These are phyloP conservation scores for Marcusenius ussheri DNA, from an alignment of 2,113 vertebrate species.

Conservation along the genomic window DNA sequence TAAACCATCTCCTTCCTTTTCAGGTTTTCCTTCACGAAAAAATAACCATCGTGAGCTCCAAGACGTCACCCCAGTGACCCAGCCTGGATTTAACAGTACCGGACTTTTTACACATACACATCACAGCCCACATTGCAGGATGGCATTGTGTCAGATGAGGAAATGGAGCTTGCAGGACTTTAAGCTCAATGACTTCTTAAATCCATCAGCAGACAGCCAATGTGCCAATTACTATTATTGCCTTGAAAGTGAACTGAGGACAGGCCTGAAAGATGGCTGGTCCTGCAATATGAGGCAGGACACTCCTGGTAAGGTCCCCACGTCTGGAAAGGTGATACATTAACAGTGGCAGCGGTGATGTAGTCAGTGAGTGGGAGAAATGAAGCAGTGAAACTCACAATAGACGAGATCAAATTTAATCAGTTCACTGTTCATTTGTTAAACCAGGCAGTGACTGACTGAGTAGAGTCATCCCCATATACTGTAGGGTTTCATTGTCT, in stretches of 20 bases:
- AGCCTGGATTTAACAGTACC: neutral
- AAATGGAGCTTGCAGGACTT: neutral
- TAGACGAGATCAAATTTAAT: neutral
- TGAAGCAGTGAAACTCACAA: neutral
- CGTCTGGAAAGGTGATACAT: neutral
- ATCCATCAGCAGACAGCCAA: neutral
- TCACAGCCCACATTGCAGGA: neutral
- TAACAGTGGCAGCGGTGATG: neutral
- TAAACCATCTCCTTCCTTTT: slow-evolving; percentile 31
- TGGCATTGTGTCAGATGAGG: neutral
- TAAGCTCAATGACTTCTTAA: neutral
- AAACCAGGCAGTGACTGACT: neutral
- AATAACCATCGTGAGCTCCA: slow-evolving; percentile 35
- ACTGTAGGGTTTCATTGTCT: neutral
- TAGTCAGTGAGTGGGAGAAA: neutral
- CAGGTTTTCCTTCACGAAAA: slow-evolving; percentile 66
- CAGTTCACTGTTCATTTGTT: neutral
- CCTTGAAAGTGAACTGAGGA: neutral
- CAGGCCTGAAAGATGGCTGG: neutral
- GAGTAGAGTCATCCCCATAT: neutral
- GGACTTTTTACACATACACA: neutral
- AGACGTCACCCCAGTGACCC: neutral
- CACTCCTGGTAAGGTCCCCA: neutral
- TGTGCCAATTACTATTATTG: neutral
- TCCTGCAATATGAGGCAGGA: neutral